Conservation (phyloP, 30 jellyfish, hydroid and myxozoan genomes). For the Aurelia sp. region DNA sequence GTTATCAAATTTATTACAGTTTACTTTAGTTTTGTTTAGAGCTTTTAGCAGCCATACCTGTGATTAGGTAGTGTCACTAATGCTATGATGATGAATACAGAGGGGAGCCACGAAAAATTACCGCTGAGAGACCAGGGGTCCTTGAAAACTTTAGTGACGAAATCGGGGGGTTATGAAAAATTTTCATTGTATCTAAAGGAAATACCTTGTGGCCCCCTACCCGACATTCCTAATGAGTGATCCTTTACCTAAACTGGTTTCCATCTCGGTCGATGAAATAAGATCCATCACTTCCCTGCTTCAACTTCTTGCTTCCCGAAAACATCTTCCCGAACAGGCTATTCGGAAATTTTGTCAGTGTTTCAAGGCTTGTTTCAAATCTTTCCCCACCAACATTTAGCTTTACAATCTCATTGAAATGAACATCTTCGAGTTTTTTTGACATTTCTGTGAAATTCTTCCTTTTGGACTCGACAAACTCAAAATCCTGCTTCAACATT, state of each 20-base stretch:
- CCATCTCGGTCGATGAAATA: slow-evolving; percentile 7
- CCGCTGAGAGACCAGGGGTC: too few species aligned
- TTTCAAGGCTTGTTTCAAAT: not conserved
- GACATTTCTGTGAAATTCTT: not conserved
- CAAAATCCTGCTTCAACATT: not conserved
- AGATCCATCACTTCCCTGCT: not conserved
- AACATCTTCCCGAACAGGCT: not conserved
- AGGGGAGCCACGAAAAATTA: too few species aligned
- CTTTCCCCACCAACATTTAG: not conserved
- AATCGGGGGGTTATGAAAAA: too few species aligned
- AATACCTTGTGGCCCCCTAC: too few species aligned
- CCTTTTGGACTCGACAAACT: not conserved
- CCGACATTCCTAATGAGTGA: too few species aligned
- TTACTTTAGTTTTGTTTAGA: too few species aligned
- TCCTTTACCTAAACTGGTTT: not conserved
- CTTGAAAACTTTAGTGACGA: too few species aligned
- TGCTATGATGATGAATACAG: too few species aligned
- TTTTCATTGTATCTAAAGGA: too few species aligned
- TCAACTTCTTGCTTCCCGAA: not conserved
- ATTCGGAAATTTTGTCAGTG: not conserved
- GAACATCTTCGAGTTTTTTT: not conserved
- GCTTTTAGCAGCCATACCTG: too few species aligned
- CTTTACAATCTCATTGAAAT: not conserved
- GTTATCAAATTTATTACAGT: too few species aligned
- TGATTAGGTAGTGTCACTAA: too few species aligned